A percentile compares a stretch with the other conserved stretches of the same genome.
Conservation (phyloP, 2,888 invertebrate genomes). For the Aricia artaxerxes region DNA sequence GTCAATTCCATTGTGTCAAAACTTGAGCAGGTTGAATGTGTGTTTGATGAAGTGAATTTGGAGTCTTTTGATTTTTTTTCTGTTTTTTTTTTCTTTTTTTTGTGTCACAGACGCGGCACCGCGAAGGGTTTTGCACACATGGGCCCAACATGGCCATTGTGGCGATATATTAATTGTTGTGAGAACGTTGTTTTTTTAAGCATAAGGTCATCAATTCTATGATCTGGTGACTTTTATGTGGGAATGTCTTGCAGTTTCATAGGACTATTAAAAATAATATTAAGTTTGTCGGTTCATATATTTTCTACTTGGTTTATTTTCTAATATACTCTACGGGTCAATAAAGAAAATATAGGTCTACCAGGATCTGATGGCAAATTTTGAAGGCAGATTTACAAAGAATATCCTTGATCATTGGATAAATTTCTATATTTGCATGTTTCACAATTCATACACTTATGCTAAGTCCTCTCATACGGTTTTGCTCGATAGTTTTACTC, state of each 20-base stretch:
- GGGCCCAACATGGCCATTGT: conserved; percentile 69
- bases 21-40: conserved; percentile 64
- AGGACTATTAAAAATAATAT: neutral
- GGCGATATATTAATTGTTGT: conserved; percentile 57
- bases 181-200: conserved; percentile 33
- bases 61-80: conserved; percentile 62
- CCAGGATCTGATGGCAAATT: no score
- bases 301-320: neutral
- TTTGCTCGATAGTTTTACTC: no score
- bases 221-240: conserved; percentile 11
- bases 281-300: neutral
- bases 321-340: neutral
- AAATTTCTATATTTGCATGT: no score
- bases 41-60: conserved; percentile 80
- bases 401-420: no score
- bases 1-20: conserved; percentile 55
- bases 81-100: conserved; percentile 47
- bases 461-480: no score
- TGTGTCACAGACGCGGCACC: conserved; percentile 40
- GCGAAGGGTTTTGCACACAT: conserved; percentile 72
- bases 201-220: conserved; percentile 7
- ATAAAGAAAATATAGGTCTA: no score
- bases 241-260: neutral
- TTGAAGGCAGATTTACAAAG: no score
- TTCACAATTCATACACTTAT: no score